Percentiles rank a stretch among this genome's conserved stretches.
These are phyloP conservation scores for Paratrypauchen microcephalus DNA, from an alignment of 2,797 vertebrate species.

Conservation along the genomic window DNA sequence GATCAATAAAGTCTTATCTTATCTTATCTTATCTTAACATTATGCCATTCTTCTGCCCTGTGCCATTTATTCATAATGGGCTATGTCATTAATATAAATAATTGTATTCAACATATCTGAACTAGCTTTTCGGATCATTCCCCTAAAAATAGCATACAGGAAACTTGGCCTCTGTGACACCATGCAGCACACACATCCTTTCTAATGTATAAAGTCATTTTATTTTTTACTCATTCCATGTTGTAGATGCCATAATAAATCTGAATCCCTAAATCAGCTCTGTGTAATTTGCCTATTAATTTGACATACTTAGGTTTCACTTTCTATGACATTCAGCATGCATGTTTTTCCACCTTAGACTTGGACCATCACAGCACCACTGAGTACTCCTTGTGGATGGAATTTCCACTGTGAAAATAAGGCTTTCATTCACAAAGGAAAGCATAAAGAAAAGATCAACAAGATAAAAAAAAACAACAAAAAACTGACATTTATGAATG, in stretches of 20 bases:
- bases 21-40: too few relatives aligned
- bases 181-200: not conserved
- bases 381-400: not conserved
- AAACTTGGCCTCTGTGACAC: not conserved
- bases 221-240: not conserved
- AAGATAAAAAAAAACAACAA: too few relatives aligned
- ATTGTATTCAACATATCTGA: not conserved
- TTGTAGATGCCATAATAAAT: not conserved
- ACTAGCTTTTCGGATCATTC: not conserved
- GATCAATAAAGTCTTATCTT: too few relatives aligned
- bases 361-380: not conserved
- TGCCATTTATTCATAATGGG: not conserved
- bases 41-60: too few relatives aligned
- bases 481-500: constrained; percentile 10
- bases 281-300: not conserved
- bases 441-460: not conserved
- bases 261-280: not conserved
- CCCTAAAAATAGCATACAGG: not conserved
- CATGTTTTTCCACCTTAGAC: not conserved
- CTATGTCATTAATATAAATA: not conserved
- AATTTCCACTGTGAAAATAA: not conserved
- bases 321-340: not conserved
- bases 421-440: not conserved
- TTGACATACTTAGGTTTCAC: not conserved
- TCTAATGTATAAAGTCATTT: not conserved